phyloP scores from a whole-genome alignment of 2,888 invertebrate genomes.

The Phalera bucephala region DNA sequence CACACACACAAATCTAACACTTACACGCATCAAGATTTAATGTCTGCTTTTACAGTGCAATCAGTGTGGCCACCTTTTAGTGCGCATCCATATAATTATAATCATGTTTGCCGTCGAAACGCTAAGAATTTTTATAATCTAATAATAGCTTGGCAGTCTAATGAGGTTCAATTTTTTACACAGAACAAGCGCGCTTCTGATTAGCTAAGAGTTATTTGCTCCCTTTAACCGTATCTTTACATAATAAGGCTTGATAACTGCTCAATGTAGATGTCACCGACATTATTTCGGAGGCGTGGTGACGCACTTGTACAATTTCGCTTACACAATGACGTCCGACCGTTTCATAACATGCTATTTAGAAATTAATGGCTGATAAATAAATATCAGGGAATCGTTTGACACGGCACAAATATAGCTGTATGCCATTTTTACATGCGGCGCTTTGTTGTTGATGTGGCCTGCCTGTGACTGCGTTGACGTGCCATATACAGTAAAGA shows the following conservation, averaged over 20 bases:
- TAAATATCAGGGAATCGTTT: slow-evolving; percentile 43
- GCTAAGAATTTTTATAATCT: too few species aligned
- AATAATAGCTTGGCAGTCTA: too few species aligned
- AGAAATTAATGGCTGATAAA: slow-evolving; percentile 61
- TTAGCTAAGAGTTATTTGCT: too few species aligned
- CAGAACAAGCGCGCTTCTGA: too few species aligned
- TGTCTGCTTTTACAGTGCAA: too few species aligned
- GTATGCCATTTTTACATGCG: slow-evolving; percentile 41
- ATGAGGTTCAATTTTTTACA: too few species aligned
- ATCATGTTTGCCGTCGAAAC: too few species aligned
- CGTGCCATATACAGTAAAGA: slow-evolving; percentile 13
- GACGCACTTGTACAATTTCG: slow-evolving; percentile 58
- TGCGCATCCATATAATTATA: too few species aligned
- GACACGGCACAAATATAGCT: slow-evolving; percentile 45
- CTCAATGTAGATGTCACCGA: slow-evolving; percentile 31
- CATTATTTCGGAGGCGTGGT: slow-evolving; percentile 47
- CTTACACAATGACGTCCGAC: slow-evolving; percentile 53
- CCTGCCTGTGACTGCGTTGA: slow-evolving; percentile 29
- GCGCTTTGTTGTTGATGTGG: slow-evolving; percentile 37
- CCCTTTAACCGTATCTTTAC: too few species aligned
- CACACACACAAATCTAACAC: too few species aligned
- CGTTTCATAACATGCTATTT: slow-evolving; percentile 61
- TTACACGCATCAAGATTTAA: too few species aligned
- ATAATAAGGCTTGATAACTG: slow-evolving; percentile 22
- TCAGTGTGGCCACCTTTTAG: too few species aligned